phyloP scores from a whole-genome alignment of 92 coral and sea anemone species.

The Pocillopora meandrina region DNA sequence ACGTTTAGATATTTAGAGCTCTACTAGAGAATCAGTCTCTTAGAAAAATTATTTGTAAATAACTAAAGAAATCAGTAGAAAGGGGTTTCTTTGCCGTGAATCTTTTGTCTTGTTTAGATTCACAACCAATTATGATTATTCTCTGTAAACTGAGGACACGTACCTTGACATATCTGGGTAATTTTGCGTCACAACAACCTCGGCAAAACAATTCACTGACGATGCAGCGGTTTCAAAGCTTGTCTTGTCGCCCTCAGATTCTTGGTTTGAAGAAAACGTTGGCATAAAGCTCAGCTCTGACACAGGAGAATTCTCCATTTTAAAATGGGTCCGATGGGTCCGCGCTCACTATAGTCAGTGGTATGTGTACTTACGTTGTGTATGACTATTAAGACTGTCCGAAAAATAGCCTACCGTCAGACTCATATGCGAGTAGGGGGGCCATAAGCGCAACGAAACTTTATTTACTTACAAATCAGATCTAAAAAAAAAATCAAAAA shows the following conservation, averaged over 20 bases:
- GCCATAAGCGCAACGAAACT: too few relatives aligned
- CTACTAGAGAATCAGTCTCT: too few relatives aligned
- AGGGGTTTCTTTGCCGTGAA: too few relatives aligned
- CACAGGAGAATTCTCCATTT: slow-evolving; percentile 36
- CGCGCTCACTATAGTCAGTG: slow-evolving; percentile 7
- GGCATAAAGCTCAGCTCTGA: slow-evolving; percentile 31
- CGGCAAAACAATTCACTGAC: slow-evolving; percentile 63
- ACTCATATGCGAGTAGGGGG: too few relatives aligned
- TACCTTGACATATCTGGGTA: slow-evolving; percentile 62
- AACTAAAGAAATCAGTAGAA: too few relatives aligned
- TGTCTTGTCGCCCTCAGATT: slow-evolving; percentile 53
- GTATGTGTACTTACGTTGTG: not conserved
- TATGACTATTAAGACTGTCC: not conserved
- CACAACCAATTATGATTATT: too few relatives aligned
- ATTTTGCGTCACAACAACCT: slow-evolving; percentile 66
- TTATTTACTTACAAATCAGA: too few relatives aligned
- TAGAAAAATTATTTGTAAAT: too few relatives aligned
- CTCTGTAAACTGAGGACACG: not conserved
- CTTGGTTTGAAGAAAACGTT: slow-evolving; percentile 42
- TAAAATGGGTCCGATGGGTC: not conserved
- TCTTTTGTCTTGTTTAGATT: too few relatives aligned
- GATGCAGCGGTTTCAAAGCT: slow-evolving; percentile 61
- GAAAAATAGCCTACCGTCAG: too few relatives aligned
- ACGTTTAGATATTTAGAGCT: too few relatives aligned
- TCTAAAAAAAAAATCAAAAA: too few relatives aligned